phyloP scores from a whole-genome alignment of 2,797 vertebrate species.

The Dryobates pubescens region DNA sequence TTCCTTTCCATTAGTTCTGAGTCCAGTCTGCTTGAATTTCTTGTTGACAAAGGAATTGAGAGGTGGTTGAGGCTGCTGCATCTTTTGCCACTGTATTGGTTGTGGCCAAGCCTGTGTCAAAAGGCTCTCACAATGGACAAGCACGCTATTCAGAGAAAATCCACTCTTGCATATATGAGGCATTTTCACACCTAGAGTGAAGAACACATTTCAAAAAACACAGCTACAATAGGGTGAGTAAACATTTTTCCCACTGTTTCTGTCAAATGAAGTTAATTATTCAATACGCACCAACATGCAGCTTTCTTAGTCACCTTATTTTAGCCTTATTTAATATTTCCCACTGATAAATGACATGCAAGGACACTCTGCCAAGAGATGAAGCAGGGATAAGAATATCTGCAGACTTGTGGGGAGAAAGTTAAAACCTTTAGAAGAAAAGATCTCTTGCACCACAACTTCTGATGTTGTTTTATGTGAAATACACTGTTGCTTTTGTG shows the following conservation, averaged over 20 bases:
- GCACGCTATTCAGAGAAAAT: constrained; percentile 39
- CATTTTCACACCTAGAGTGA: constrained; percentile 40
- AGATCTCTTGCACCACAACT: neutral
- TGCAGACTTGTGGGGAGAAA: neutral
- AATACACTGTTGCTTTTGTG: neutral
- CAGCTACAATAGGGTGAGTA: constrained; percentile 38
- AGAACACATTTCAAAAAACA: constrained; percentile 40
- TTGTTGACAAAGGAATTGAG: constrained; percentile 42
- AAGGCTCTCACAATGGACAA: constrained; percentile 33
- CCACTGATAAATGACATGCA: neutral
- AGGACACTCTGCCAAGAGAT: neutral
- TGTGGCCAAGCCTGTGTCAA: constrained; percentile 44
- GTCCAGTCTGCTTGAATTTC: constrained; percentile 46
- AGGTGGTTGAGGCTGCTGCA: constrained; percentile 39
- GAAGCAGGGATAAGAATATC: neutral
- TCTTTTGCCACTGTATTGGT: constrained; percentile 40
- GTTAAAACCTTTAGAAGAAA: neutral
- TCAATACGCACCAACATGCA: neutral
- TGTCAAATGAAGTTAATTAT: constrained; percentile 12
- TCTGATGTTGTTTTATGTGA: neutral
- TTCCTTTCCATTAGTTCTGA: constrained; percentile 38
- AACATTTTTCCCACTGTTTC: constrained; percentile 26
- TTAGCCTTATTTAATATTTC: neutral
- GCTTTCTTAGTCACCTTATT: neutral
- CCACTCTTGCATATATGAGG: constrained; percentile 2